Conservation (phyloP, 2,888 invertebrate genomes). For the Elaeidobius kamerunicus region DNA sequence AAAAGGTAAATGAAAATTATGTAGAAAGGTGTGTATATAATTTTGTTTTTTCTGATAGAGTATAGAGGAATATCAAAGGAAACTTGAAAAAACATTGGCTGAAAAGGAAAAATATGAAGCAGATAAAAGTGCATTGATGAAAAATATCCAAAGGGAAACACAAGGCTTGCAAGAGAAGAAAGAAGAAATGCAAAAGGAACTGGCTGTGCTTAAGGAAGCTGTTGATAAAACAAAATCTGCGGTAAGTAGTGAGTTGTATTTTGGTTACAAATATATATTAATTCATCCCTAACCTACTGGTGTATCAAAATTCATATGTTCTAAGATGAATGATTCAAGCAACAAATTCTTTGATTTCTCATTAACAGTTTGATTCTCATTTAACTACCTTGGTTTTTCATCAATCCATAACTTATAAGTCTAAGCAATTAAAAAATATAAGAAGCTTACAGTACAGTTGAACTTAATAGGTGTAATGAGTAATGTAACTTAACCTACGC, state of each 20-base stretch:
- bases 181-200: constrained; percentile 62
- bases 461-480: too few species aligned
- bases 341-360: too few species aligned
- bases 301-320: too few species aligned
- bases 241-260: constrained; percentile 37
- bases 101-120: constrained; percentile 58
- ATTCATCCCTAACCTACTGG: not conserved
- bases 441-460: too few species aligned
- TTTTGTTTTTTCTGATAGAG: constrained; percentile 31
- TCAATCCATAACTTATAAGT: too few species aligned
- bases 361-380: too few species aligned
- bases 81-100: constrained; percentile 54
- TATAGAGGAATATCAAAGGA: constrained; percentile 53
- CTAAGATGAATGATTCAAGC: too few species aligned
- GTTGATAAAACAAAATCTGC: constrained; percentile 69
- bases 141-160: constrained; percentile 64
- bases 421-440: too few species aligned
- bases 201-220: constrained; percentile 66
- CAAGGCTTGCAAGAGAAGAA: constrained; percentile 68
- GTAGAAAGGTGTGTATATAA: constrained; percentile 10
- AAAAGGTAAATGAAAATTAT: constrained; percentile 55
- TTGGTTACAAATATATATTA: too few species aligned
- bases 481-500: too few species aligned
- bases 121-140: constrained; percentile 59
- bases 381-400: too few species aligned